Base-by-base conservation (phyloP, 2,113 vertebrate species). In the Bungarus multicinctus region DNA sequence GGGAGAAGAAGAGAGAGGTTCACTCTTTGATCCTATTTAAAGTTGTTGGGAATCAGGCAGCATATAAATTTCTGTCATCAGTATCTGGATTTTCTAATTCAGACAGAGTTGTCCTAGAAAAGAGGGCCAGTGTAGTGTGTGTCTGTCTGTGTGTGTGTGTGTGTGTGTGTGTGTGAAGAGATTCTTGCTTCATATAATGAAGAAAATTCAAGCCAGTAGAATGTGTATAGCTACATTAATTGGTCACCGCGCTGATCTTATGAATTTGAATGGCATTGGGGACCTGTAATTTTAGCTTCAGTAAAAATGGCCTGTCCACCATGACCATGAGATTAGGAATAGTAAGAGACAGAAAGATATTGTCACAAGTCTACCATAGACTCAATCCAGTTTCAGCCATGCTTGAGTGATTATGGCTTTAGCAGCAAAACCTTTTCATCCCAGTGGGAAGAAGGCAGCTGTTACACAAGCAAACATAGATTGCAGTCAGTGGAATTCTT, bases 391-490 rank as follows among this genome's bases (percentile, higher is more conserved):
- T 58, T 60, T 95, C 93, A 94, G 94, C 94, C 52, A 92, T 58
- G 55, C 57, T n/a, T 85, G 95, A 93, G 92, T 93, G 95, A 89
- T 92, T 90, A 95, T 96, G 94, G 89, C 85, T 52, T 91, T 57
- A 64, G 30, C 93, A 85, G 91, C 39, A 97, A 88, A 89, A 96
- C 92, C 64, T 57, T 93, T 39, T 87, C 90, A 95, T 92, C 94
- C 74, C 22, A 91, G 91, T 94, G 53, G 94, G 97, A 53, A 93
- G 64, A 39, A 95, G 92, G 81, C 95, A 94, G 93, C 93, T 92
- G 88, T 89, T 89, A 94, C 52, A 90, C 89, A 91, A 90, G 0
- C 45, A 88, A 92, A 53, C 55, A 92, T 23, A 53, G 25, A 85
- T 0, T 18, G 43, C 85, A 91, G 89, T 93, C 93, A 94, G 43